Conservation (phyloP, 2,797 vertebrate genomes). For the Arctocebus calabarensis region DNA sequence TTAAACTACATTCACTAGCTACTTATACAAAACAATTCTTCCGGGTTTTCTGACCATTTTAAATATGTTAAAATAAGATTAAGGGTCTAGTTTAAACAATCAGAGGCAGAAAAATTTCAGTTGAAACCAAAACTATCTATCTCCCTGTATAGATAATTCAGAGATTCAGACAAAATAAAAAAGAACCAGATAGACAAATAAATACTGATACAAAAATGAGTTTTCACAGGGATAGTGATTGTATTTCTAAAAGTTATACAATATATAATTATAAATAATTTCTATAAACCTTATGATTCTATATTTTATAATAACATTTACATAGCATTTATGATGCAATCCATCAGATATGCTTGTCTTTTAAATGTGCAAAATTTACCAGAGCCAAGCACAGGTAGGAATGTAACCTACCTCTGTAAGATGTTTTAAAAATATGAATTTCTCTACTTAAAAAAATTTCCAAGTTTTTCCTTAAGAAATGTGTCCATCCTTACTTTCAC, state of each 20-base stretch:
- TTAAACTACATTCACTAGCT: constrained; percentile 82
- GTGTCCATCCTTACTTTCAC: constrained; percentile 26
- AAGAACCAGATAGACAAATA: constrained; percentile 10
- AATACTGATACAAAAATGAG: constrained; percentile 55
- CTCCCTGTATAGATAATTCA: constrained; percentile 72
- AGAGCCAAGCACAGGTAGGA: neutral
- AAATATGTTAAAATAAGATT: constrained; percentile 83
- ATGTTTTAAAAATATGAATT: neutral
- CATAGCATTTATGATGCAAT: neutral
- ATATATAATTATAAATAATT: constrained; percentile 22
- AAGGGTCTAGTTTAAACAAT: constrained; percentile 83
- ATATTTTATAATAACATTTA: neutral
- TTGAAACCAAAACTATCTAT: constrained; percentile 79
- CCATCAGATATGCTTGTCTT: neutral
- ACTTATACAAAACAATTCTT: constrained; percentile 82
- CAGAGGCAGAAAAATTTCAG: constrained; percentile 79
- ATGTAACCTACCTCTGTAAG: neutral
- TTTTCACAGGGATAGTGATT: constrained; percentile 22
- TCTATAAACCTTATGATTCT: neutral
- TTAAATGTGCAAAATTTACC: neutral
- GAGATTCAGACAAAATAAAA: constrained; percentile 77
- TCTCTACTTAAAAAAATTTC: constrained; percentile 14
- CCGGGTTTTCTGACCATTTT: constrained; percentile 82
- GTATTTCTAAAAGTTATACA: neutral
- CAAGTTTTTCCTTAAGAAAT: constrained; percentile 24